Conservation (phyloP, 2,888 invertebrate genomes). For the Gasteruption jaculator region DNA sequence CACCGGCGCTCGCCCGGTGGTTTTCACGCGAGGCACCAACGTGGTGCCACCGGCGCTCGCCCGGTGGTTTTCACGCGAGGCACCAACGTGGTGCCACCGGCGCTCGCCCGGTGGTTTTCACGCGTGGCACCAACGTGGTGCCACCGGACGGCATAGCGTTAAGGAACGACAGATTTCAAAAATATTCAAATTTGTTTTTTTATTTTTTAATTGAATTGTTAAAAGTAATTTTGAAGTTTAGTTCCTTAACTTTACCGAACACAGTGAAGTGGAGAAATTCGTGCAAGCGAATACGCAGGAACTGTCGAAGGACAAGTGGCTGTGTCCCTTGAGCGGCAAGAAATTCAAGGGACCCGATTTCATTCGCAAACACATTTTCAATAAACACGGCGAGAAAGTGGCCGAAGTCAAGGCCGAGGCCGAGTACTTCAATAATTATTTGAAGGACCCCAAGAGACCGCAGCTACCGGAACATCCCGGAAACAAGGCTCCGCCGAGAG, state of each 20-base stretch:
- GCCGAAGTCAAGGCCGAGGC: conserved; percentile 97
- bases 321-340: conserved; percentile 97
- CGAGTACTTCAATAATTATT: conserved; percentile 95
- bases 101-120: no score
- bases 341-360: conserved; percentile 99
- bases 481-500: conserved; percentile 54
- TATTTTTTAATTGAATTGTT: not conserved
- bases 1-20: no score
- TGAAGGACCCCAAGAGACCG: conserved; percentile 89
- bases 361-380: conserved; percentile 96
- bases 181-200: no score
- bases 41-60: no score
- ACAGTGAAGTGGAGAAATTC: conserved; percentile 85
- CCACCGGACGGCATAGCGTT: no score
- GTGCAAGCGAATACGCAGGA: conserved; percentile 95
- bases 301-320: conserved; percentile 95
- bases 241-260: conserved; percentile 23
- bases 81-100: no score
- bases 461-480: conserved; percentile 84
- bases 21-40: no score
- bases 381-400: conserved; percentile 95
- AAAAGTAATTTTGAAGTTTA: not conserved
- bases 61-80: no score
- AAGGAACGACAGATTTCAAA: no score
- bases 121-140: no score